Percentiles rank a stretch among this genome's conserved stretches.
These are phyloP conservation scores for Mormyrops attenuatus DNA, from an alignment of 2,797 vertebrate species.

Conservation along the genomic window DNA sequence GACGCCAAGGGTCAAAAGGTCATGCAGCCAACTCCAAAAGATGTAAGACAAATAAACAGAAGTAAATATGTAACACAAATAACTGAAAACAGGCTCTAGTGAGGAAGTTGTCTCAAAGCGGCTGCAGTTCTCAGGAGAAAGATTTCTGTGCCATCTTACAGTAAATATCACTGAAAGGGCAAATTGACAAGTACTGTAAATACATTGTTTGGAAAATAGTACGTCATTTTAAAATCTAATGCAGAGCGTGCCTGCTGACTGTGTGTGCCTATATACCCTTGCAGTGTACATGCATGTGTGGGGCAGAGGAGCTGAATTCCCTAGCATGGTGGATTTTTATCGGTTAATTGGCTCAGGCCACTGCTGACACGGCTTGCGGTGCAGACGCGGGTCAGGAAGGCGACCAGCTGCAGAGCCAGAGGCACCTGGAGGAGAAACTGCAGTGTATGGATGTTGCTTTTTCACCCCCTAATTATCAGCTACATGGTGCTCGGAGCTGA, in stretches of 20 bases:
- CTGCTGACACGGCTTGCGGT: neutral
- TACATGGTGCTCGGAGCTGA: conserved; percentile 54
- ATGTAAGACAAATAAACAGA: neutral
- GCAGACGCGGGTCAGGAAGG: conserved; percentile 26
- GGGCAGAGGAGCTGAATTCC: neutral
- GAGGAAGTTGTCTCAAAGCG: neutral
- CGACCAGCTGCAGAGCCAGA: conserved; percentile 7
- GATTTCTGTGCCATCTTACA: neutral
- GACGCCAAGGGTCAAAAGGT: neutral
- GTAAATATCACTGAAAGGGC: neutral
- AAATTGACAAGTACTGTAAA: neutral
- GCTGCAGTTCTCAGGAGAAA: neutral
- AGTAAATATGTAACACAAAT: neutral
- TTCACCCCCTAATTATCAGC: conserved; percentile 63
- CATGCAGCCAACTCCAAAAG: neutral
- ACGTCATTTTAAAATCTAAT: neutral
- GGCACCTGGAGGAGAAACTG: conserved; percentile 29
- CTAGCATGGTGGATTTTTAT: neutral
- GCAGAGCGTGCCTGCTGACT: neutral
- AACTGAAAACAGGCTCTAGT: neutral
- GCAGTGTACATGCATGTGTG: neutral
- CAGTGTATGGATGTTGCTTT: conserved; percentile 23
- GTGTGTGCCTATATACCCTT: neutral
- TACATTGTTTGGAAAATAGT: neutral
- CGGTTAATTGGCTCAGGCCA: neutral